Evolutionary conservation across 2,888 invertebrate species (phyloP), one percentile per base, ranked within the genome.

Genomic region (Agriotes lineatus): DNA sequence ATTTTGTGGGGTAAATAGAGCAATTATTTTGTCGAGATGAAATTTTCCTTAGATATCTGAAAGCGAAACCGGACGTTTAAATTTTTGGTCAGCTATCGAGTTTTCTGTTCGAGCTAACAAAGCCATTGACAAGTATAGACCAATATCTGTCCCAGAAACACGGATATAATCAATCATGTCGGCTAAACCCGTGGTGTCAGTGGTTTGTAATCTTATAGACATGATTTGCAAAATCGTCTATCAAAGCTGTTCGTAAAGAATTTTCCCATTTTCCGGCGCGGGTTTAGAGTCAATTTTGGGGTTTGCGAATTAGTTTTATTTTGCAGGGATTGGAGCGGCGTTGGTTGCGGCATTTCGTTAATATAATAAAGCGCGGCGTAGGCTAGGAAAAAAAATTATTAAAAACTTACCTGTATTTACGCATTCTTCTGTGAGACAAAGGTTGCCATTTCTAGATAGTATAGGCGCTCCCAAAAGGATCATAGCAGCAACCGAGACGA

Each of bases 341-440:
- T 50, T 50, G 30, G n/a, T 16, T 19, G 18, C 20, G 44, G 20
- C 19, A 44, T 19, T 20, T 44, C 19, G 44, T 44, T 19, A 44
- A 18, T 44, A 19, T 22, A 48, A 48, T 48, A 48, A 48, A 48
- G 12, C 12, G 48, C 22, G 4, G 10, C 22, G n/a, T 22, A 48
- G 25, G 48, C 48, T 48, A 48, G 20, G 22, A n/a, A 48, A 48
- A 48, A 48, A 48, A 22, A 12, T 48, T 50, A 64, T 54, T 42
- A 63, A 57, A 19, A 39, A 58, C 67, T 19, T 73, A 90, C 90
- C 90, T 77, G 90, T 90, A 66, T 86, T 87, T 16, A 90, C 88
- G 78, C 90, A 90, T 75, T 89, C 87, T 77, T 89, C 88, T 75
- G 85, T 88, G 79, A 89, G 80, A 77, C 90, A 90, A 42, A 87